Conservation (phyloP, 2,797 vertebrate species). For the Siniperca undulata region DNA sequence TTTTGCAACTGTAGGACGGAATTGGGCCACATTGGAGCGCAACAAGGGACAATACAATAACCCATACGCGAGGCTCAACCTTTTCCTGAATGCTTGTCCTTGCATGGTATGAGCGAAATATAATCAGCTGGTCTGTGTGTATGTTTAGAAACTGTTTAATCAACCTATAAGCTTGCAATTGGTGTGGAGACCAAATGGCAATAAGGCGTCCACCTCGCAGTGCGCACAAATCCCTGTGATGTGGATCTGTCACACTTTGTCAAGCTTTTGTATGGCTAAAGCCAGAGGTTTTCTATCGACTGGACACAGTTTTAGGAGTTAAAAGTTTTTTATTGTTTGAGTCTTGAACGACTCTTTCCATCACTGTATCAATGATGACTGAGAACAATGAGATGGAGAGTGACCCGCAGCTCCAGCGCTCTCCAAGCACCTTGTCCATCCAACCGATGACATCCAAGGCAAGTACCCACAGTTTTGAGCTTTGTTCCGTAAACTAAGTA, state of each 20-base stretch:
- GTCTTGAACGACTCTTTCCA: constrained; percentile 6
- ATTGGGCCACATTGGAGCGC: constrained; percentile 66
- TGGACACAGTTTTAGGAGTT: constrained; percentile 42
- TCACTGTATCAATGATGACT: constrained; percentile 81
- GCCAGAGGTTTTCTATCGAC: constrained; percentile 1
- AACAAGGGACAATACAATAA: constrained; percentile 17
- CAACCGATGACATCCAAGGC: constrained; percentile 90
- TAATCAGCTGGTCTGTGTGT: constrained; percentile 13
- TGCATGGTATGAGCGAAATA: constrained; percentile 26
- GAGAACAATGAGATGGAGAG: constrained; percentile 91
- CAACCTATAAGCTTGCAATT: background rate
- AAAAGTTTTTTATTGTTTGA: constrained; percentile 22
- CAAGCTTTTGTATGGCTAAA: constrained; percentile 30
- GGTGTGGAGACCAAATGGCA: constrained; percentile 33
- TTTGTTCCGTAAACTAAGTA: background rate
- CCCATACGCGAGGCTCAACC: background rate
- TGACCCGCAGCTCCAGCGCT: constrained; percentile 87
- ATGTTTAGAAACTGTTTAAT: constrained; percentile 16
- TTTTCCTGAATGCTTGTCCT: constrained; percentile 15
- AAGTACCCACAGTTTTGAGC: constrained; percentile 60
- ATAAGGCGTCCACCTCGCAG: constrained; percentile 34
- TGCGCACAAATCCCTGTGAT: constrained; percentile 60
- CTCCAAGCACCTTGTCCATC: constrained; percentile 85
- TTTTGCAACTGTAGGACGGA: constrained; percentile 17
- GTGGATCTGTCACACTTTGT: constrained; percentile 50